Base-by-base conservation (phyloP, 2,888 invertebrate species). In the Aromia moschata region DNA sequence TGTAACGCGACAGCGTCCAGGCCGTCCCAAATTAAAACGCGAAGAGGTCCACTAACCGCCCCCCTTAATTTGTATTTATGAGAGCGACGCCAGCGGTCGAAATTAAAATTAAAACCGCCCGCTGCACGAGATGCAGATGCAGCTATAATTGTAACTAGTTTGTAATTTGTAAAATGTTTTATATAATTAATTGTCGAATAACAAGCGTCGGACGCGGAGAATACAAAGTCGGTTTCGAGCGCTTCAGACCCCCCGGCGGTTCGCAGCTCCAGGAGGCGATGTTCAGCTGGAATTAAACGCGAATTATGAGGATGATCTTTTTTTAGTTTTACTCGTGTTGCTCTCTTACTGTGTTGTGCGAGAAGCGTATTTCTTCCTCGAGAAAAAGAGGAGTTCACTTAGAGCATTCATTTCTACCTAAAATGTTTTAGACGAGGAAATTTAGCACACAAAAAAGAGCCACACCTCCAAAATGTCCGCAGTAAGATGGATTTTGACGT, bases 11-110 rank as follows among this genome's bases (percentile, higher is more conserved):
- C 59, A 63, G 61, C 49, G 56, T 57, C 65, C 62, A 43, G 58
- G 64, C 62, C 31, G 60, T 58, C 58, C 67, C 67, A 68, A 70
- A 33, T 70, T 65, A 68, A 70, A 70, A 64, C 62, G 59, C 47
- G 59, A 59, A 62, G 62, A 59, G 66, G 64, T 64, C 56, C 58
- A 57, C 61, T 62, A 56, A 56, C 53, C 55, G 47, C 36, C 53
- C 59, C 47, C 68, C 70, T 68, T 73, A 73, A 71, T 72, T 71
- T 65, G 65, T 70, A 74, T 72, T 70, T 73, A 73, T 71, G 70
- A 68, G 70, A 70, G 65, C 67, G 60, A 52, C 36, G 30, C 65
- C n/a, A n/a, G n/a, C n/a, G n/a, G n/a, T n/a, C 43, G 56, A 59
- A 67, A 69, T 71, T 70, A 70, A 67, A 69, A 69, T 65, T 68